These are phyloP conservation scores for Temnothorax rugatulus DNA, from an alignment of 2,888 invertebrate species.

Conservation along the genomic window DNA sequence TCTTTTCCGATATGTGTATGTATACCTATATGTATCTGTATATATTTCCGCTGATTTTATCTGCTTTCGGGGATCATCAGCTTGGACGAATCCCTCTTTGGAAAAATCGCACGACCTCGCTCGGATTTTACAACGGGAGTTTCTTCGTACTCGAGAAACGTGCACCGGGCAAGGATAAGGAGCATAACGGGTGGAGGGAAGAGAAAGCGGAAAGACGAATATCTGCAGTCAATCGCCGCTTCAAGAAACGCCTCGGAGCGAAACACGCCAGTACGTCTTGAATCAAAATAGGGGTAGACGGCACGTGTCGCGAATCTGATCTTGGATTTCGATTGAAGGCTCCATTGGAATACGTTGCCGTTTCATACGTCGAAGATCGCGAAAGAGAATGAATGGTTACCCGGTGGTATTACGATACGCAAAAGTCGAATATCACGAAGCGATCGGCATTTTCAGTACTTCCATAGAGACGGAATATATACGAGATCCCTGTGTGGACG, in stretches of 20 bases:
- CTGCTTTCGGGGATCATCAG: conserved; percentile 53
- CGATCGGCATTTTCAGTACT: conserved; percentile 30
- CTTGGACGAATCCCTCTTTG: conserved; percentile 43
- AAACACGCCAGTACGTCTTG: conserved; percentile 46
- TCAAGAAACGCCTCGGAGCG: conserved; percentile 47
- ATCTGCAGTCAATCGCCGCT: conserved; percentile 57
- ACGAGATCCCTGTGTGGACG: background rate
- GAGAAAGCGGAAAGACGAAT: conserved; percentile 40
- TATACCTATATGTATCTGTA: background rate
- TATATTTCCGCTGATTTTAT: conserved; percentile 47
- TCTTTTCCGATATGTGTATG: background rate
- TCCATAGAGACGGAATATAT: background rate
- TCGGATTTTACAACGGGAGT: conserved; percentile 41
- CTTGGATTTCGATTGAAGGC: conserved; percentile 51
- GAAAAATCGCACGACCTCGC: conserved; percentile 45
- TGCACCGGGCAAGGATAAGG: conserved; percentile 39
- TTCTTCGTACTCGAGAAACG: conserved; percentile 22
- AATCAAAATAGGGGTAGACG: conserved; percentile 53
- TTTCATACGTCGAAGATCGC: conserved; percentile 34
- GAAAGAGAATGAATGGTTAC: conserved; percentile 33
- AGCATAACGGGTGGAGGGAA: conserved; percentile 32
- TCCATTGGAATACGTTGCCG: conserved; percentile 45
- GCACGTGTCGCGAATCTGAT: conserved; percentile 55
- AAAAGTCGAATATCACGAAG: conserved; percentile 22
- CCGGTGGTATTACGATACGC: conserved; percentile 37